Base-by-base conservation (phyloP, 2,888 invertebrate genomes). In the Pterostichus niger region DNA sequence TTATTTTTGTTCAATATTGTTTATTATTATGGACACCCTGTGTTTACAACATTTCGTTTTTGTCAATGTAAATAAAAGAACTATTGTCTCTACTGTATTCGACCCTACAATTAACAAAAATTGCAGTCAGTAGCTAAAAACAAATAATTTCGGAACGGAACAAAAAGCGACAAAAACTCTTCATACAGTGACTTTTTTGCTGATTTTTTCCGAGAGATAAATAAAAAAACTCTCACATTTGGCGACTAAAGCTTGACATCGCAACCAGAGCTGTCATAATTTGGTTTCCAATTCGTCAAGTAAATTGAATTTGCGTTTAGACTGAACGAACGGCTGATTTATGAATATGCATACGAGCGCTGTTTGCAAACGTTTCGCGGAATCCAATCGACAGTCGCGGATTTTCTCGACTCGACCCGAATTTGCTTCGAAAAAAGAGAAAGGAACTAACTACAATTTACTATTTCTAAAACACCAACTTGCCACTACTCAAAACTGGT, bases 391-490 rank as follows among this genome's bases (percentile, higher is more conserved):
- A 44, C 5, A 49, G n/a, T 49, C 6, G 40, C 40, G 40, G 40
- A 6, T 40, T 40, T 40, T 40, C 40, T 40, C 40, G 40, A 49
- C n/a, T 49, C 49, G 49, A 49, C 49, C 49, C 49, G 49, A 49
- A 49, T 49, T 11, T 49, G 49, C 49, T 5, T 49, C 49, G n/a
- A 49, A 49, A 49, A 49, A 49, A 49, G 49, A 49, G 49, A 49
- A 49, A 49, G 49, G 49, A 49, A 49, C 49, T 49, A 3, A 24
- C 24, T n/a, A 49, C 49, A 49, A 49, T 49, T 49, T 10, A 5
- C 49, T 49, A 49, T 49, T 49, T 49, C n/a, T 49, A 49, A 13
- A 49, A 2, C 49, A 49, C 49, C n/a, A 49, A 49, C 0, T 49
- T 11, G 49, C 49, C n/a, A 49, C 49, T 49, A 10, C 10, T 49